Conservation (phyloP, 2,113 vertebrate species). For the Cyprinodon variegatus region DNA sequence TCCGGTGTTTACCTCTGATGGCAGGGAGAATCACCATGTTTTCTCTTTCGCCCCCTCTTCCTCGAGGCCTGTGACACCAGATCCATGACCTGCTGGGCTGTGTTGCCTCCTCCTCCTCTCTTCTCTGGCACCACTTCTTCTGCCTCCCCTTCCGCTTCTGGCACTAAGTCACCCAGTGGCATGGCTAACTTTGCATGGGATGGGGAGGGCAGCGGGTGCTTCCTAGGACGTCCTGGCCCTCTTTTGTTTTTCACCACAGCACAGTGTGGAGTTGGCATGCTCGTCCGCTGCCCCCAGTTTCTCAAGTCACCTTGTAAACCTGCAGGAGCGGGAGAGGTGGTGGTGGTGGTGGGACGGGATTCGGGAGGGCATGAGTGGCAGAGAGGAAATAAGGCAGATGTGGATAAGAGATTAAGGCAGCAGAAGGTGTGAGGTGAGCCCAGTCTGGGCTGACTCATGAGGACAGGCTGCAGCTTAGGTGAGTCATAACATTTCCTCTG, state of each 20-base stretch:
- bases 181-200: conserved; percentile 31
- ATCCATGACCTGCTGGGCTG: conserved; percentile 84
- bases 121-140: conserved; percentile 65
- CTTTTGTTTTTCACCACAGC: conserved; percentile 83
- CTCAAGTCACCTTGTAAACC: conserved; percentile 75
- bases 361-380: conserved; percentile 26
- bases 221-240: conserved; percentile 90
- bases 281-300: conserved; percentile 60
- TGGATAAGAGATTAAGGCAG: conserved; percentile 70
- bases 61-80: conserved; percentile 85
- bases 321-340: conserved; percentile 37
- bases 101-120: conserved; percentile 62
- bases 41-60: conserved; percentile 88
- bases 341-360: neutral
- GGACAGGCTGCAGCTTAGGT: conserved; percentile 70
- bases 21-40: conserved; percentile 74
- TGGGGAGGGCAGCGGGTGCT: conserved; percentile 80
- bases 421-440: conserved; percentile 73
- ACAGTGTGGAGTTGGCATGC: conserved; percentile 71
- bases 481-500: conserved; percentile 77
- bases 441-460: conserved; percentile 74
- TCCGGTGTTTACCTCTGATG: conserved; percentile 72
- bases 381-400: conserved; percentile 74
- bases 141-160: conserved; percentile 52
- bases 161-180: conserved; percentile 50